Evolutionary conservation across 1,140 invertebrate species (phyloP).

Genomic region (Drosophila repleta): DNA sequence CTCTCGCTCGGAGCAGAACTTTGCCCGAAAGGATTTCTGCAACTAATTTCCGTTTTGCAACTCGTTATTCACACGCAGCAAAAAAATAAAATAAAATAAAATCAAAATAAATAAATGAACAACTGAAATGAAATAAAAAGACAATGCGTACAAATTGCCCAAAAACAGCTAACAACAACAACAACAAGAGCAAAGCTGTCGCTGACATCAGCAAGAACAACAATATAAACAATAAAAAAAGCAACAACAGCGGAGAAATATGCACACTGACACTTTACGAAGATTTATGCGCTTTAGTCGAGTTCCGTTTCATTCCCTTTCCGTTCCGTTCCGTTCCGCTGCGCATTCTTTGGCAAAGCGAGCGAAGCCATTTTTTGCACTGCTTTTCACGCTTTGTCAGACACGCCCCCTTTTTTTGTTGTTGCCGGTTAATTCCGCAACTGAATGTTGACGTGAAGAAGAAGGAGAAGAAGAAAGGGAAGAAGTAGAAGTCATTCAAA

Average conservation of each 20-base stretch:
- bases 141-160: constrained; percentile 77
- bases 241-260: constrained; percentile 58
- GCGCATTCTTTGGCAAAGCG: constrained; percentile 16
- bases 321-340: not conserved
- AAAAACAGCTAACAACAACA: constrained; percentile 50
- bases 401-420: constrained; percentile 32
- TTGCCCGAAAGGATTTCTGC: constrained; percentile 27
- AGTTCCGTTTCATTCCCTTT: constrained; percentile 38
- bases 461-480: too few relatives aligned
- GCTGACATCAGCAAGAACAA: constrained; percentile 61
- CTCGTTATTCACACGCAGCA: constrained; percentile 63
- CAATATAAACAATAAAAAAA: constrained; percentile 47
- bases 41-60: constrained; percentile 72
- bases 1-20: not conserved
- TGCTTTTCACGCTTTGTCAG: constrained; percentile 38
- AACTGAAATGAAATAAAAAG: constrained; percentile 57
- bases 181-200: constrained; percentile 62
- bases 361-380: constrained; percentile 20
- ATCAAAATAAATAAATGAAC: constrained; percentile 44
- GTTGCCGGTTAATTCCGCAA: constrained; percentile 20
- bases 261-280: constrained; percentile 80
- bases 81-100: constrained; percentile 68
- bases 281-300: constrained; percentile 79
- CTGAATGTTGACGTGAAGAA: constrained; percentile 43
- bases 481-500: constrained; percentile 54